These are phyloP conservation scores for Drosophila tanythrix DNA, from an alignment of 2,888 invertebrate genomes.

Conservation along the genomic window DNA sequence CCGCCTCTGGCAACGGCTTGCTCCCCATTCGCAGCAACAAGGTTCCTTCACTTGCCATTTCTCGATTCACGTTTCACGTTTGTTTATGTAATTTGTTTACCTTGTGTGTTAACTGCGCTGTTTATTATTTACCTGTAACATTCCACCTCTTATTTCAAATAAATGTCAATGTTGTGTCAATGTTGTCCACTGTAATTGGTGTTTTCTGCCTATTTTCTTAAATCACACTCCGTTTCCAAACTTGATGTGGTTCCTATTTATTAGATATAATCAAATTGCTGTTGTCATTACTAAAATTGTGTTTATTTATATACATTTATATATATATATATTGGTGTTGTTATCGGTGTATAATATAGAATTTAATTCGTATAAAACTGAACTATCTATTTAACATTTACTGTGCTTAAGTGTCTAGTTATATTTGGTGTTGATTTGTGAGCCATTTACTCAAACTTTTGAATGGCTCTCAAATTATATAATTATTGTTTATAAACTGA, in stretches of 20 bases:
- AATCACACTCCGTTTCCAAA: conserved; percentile 22
- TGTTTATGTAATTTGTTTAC: conserved; percentile 79
- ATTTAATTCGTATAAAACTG: conserved; percentile 1
- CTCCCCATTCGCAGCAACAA: conserved; percentile 44
- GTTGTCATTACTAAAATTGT: conserved; percentile 31
- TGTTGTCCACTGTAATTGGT: conserved; percentile 72
- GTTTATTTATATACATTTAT: not conserved
- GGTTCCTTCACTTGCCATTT: conserved; percentile 54
- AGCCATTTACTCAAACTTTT: not conserved
- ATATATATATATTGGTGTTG: conserved; percentile 32
- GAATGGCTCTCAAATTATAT: not conserved
- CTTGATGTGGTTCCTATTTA: conserved; percentile 33
- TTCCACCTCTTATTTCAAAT: conserved; percentile 3
- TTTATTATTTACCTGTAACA: conserved; percentile 46
- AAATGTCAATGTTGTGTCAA: conserved; percentile 36
- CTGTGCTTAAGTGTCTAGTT: conserved; percentile 32
- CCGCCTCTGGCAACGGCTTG: conserved; percentile 6
- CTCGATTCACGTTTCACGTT: conserved; percentile 52
- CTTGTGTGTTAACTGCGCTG: conserved; percentile 41
- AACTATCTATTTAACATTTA: not conserved
- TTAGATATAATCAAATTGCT: conserved; percentile 33
- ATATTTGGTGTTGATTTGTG: conserved; percentile 13
- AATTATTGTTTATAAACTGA: not conserved
- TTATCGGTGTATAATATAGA: conserved; percentile 36
- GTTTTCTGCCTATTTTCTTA: conserved; percentile 49